Base-by-base conservation (phyloP, 2,888 invertebrate species). In the Drosophila mercatorum region DNA sequence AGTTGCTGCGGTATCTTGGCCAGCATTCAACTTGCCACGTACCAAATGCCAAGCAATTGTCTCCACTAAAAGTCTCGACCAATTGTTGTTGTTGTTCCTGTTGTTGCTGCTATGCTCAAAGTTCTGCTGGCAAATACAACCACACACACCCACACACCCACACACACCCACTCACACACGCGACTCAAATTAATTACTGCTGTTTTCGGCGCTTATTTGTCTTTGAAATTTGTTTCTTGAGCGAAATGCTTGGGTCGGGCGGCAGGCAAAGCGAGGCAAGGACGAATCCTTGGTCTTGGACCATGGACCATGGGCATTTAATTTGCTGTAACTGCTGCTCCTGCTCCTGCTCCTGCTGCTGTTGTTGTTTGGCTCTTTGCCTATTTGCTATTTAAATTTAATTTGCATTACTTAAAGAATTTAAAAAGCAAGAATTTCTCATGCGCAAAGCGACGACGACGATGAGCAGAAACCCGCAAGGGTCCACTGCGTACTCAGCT, bases 171-270 rank as follows among this genome's bases (percentile, higher is more conserved):
- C 78, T 70, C 81, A 81, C 78, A 89, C 75, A 88, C 79, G 56
- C 72, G 75, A 72, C 74, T 78, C 78, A 83, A 89, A 89, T 88
- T 89, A 89, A 89, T 90, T 89, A 83, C 84, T 88, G 81, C 81
- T 89, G 82, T 80, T 86, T 90, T 90, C 83, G 84, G 82, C 87
- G 83, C 84, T 89, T 90, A 90, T 90, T 89, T 89, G 90, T 90
- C 89, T 89, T 88, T 75, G 85, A 85, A 90, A 90, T 83, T 89
- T 89, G 85, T 88, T 90, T 84, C 83, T 77, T 77, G 78, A 82
- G 67, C 78, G 59, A 63, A 58, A 70, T 72, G 59, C 53, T 55
- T 51, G 51, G 55, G 41, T 10, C 3, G 11, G 40, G 55, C 28
- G 12, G 40, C 31, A 55, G 28, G 55, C 34, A 51, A 36, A 51